Base-by-base conservation (phyloP, 2,888 invertebrate genomes). In the Ypsolopha sequella region DNA sequence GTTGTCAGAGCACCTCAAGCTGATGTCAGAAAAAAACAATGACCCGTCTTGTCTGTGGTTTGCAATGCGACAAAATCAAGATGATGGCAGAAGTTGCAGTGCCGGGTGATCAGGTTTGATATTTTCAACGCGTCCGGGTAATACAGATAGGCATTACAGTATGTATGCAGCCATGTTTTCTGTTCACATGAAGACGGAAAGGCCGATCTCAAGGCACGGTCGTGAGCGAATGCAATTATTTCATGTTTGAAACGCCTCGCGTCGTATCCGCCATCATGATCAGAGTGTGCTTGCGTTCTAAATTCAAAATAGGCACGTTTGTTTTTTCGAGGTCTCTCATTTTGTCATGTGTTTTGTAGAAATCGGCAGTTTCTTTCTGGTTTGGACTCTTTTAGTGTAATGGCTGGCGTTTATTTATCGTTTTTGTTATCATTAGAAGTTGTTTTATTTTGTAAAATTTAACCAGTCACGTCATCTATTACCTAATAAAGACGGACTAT, bases 141-240 rank as follows among this genome's bases (percentile, higher is more conserved):
- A 76, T 73, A 77, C 63, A 68, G 68, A 70, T 70, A 72, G 68
- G 68, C 69, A 65, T 66, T 66, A 65, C 66, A 62, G 66, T 74
- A 72, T 62, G 66, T 74, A 72, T 62, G 60, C 68, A 72, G 65
- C 65, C 66, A 33, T 39, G 45, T 14, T 41, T 13, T 35, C 13
- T 46, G 45, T 51, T 45, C 36, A 45, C 38, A 38, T 51, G 51
- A 70, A 65, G 67, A 65, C 63, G 55, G 55, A 62, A 45, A 71
- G 70, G 70, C 74, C 72, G 74, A 70, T 72, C 68, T 65, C 73
- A 70, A 80, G 79, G 77, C 78, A 76, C 74, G 76, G 72, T 74
- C 73, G 70, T 68, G 70, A 62, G 60, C 64, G 60, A 73, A 73
- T 80, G 78, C 79, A 81, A 80, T 80, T 76, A 78, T 78, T 79